Base-by-base conservation (phyloP, 2,113 vertebrate species). In the Jacana jacana region DNA sequence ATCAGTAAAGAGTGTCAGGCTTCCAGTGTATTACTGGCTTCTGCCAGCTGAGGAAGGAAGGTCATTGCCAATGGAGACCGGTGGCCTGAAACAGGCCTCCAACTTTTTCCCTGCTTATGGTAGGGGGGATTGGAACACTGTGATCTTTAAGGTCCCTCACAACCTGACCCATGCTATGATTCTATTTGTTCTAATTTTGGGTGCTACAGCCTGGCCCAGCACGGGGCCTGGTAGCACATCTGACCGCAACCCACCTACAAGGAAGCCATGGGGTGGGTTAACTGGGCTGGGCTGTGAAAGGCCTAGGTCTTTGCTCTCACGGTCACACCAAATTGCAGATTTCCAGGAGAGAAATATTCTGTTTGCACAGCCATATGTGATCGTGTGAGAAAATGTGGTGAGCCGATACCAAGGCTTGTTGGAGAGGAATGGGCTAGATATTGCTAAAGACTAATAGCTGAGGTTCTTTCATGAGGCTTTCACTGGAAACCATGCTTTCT, bases 181-280 rank as follows among this genome's bases (percentile, higher is more conserved):
- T 54, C 52, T 54, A 10, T 54, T 54, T 17, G 11, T 54, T 54
- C 52, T 30, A 54, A 17, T 6, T 17, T 81, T 46, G 55, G 22
- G 5, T 2, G 1, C 19, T 57, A 7, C 0, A 0, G 19, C 5
- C 10, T 76, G 63, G 30, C 44, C 24, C 40, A 44, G 63, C 20
- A 25, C 3, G 4, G 19, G 49, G 11, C 63, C 37, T 4, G 9
- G 63, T 2, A 9, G 22, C 40, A 22, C n/a, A 11, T 44, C 37
- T n/a, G 44, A 31, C 61, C 54, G 22, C 17, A 54, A 2, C 7
- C 46, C 11, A 33, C 49, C 66, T 49, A 9, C 17, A 13, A 18
- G 16, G 30, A 37, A 76, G 48, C 30, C 44, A 69, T 39, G 44
- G 30, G 30, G 23, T 48, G 66, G 11, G 35, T 57, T 73, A 44